phyloP scores from a whole-genome alignment of 1,140 invertebrate genomes.

The Drosophila bocqueti region DNA sequence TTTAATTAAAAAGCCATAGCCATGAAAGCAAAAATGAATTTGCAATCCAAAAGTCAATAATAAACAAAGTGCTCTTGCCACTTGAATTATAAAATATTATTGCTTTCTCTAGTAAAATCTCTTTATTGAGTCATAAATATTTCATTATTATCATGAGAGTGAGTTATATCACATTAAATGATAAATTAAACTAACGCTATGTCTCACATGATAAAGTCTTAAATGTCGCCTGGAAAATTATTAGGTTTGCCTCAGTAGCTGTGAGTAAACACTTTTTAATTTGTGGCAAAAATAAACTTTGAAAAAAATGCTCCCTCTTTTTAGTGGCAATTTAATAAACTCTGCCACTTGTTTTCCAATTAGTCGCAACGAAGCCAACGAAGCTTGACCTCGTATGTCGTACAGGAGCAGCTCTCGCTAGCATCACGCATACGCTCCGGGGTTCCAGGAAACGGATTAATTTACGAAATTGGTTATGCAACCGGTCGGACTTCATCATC shows the following conservation, averaged over 20 bases:
- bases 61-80: not conserved
- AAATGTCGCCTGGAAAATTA: not conserved
- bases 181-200: not conserved
- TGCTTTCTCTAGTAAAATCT: not conserved
- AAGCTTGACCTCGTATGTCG: slow-evolving; percentile 1
- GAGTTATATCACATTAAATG: not conserved
- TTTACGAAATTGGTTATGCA: slow-evolving; percentile 65
- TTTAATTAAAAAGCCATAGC: not conserved
- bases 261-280: slow-evolving; percentile 1
- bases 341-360: slow-evolving; percentile 26
- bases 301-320: not conserved
- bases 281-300: not conserved
- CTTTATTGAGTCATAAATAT: not conserved
- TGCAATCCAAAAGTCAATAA: not conserved
- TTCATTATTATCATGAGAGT: not conserved
- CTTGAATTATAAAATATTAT: not conserved
- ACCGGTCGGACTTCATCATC: slow-evolving; percentile 29
- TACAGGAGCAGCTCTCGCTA: not conserved
- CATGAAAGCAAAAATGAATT: not conserved
- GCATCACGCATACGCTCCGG: slow-evolving; percentile 30
- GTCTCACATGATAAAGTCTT: not conserved
- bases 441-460: slow-evolving; percentile 43
- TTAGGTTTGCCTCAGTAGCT: not conserved
- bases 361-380: not conserved
- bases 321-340: slow-evolving; percentile 13